Base-by-base conservation (phyloP, 2,113 vertebrate species). In the Chitala chitala region DNA sequence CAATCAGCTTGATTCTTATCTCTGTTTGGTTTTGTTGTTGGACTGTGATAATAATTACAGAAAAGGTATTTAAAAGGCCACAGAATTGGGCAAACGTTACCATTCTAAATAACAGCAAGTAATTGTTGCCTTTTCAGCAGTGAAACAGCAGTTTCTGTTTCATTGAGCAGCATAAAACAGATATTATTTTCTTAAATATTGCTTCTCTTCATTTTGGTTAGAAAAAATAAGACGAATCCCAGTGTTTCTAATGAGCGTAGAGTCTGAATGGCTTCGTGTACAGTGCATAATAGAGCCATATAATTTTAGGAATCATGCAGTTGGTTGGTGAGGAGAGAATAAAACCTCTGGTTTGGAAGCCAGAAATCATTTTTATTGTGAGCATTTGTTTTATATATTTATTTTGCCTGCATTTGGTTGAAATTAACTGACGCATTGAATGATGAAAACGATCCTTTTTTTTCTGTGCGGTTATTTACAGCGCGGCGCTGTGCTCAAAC, bases 391-490 rank as follows among this genome's bases (percentile, higher is more conserved):
- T 72, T 15, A 40, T 24, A 17, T 59, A 72, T 59, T 58, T 78
- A 0, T 48, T 22, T 71, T 46, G 24, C 17, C 77, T 75, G 55
- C 78, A 73, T 73, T 69, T 77, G 38, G 24, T 46, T 46, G 24
- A 38, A 72, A 44, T 76, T 78, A 74, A 82, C 75, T 63, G 73
- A 76, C 65, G 72, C 59, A 72, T 76, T 79, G 74, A 79, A 80
- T 78, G 75, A 81, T 80, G 69, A 75, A 81, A 3, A 66, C n/a
- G 36, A 33, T 59, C 13, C 31, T 51, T 3, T 8, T 70, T 59
- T 65, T 77, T 56, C 70, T 64, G 33, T 33, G 33, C 31, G 70
- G 51, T 64, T 74, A 71, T 75, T 72, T 66, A 63, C 29, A 76
- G 69, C 33, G 48, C 46, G 64, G 44, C 72, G 54, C 56, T 80